phyloP scores from a whole-genome alignment of 2,888 invertebrate species.

The Dolichopus griseipennis region DNA sequence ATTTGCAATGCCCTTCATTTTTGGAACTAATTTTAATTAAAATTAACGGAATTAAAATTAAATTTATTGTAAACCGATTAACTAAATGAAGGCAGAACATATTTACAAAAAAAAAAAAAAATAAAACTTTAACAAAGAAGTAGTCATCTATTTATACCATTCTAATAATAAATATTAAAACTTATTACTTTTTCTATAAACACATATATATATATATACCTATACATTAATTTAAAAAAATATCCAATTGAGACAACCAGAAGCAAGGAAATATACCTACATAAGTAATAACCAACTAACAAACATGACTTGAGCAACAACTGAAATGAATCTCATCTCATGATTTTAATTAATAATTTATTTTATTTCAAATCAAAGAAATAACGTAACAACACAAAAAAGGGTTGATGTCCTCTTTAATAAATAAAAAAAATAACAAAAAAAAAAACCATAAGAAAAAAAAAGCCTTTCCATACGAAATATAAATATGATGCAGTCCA shows the following conservation, averaged over 20 bases:
- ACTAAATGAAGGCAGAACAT: no score
- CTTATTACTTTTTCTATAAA: background rate
- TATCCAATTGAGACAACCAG: background rate
- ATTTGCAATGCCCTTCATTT: no score
- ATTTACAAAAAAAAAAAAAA: no score
- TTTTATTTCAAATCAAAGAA: background rate
- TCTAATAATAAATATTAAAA: background rate
- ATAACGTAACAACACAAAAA: background rate
- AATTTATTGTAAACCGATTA: no score
- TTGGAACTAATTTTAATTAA: no score
- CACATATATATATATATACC: background rate
- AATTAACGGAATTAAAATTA: no score
- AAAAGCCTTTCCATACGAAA: background rate
- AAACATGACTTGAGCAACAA: background rate
- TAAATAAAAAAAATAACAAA: background rate
- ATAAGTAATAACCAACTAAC: background rate
- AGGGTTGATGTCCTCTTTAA: slow-evolving; percentile 1
- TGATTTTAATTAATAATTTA: slow-evolving; percentile 6
- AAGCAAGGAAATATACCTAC: background rate
- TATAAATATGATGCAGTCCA: slow-evolving; percentile 1
- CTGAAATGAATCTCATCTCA: slow-evolving; percentile 4
- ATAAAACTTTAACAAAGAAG: no score
- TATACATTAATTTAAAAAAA: background rate
- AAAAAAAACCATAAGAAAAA: background rate
- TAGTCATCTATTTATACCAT: no score